Percentiles rank a stretch among this genome's conserved stretches.
These are phyloP conservation scores for Drosophila mimetica DNA, from an alignment of 2,888 invertebrate species.

Conservation along the genomic window DNA sequence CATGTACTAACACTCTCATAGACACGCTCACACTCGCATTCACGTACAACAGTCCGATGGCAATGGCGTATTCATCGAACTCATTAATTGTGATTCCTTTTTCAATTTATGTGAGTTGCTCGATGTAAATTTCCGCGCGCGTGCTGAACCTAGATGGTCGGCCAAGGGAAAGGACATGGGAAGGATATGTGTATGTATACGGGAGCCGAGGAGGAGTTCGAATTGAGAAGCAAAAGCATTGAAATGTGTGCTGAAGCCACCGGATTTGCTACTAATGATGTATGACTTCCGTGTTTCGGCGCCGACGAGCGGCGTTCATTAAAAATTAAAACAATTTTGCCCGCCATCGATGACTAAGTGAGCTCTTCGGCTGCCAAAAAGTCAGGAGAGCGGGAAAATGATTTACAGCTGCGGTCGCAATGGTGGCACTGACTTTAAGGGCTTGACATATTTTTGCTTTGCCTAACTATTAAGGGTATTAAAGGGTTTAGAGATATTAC, in stretches of 20 bases:
- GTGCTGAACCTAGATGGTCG: slow-evolving; percentile 41
- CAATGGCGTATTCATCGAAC: slow-evolving; percentile 72
- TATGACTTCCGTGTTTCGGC: slow-evolving; percentile 67
- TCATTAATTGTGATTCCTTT: slow-evolving; percentile 80
- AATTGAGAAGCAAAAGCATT: slow-evolving; percentile 6
- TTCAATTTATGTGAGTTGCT: slow-evolving; percentile 71
- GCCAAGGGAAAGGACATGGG: background rate
- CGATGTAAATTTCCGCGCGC: slow-evolving; percentile 53
- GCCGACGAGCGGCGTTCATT: slow-evolving; percentile 61
- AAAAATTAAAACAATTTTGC: slow-evolving; percentile 71
- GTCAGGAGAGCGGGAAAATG: slow-evolving; percentile 3
- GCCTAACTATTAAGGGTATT: background rate
- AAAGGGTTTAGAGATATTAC: background rate
- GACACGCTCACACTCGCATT: slow-evolving; percentile 25
- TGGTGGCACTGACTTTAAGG: background rate
- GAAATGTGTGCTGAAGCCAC: slow-evolving; percentile 45
- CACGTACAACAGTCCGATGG: slow-evolving; percentile 40
- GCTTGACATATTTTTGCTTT: background rate
- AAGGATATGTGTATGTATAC: background rate
- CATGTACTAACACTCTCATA: slow-evolving; percentile 9
- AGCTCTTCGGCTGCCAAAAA: slow-evolving; percentile 19
- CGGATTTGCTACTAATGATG: slow-evolving; percentile 78
- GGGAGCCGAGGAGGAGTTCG: background rate
- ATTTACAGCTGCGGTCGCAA: slow-evolving; percentile 1
- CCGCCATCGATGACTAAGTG: slow-evolving; percentile 30